phyloP scores from a whole-genome alignment of 2,113 vertebrate species.

The Syngnathoides biaculeatus region DNA sequence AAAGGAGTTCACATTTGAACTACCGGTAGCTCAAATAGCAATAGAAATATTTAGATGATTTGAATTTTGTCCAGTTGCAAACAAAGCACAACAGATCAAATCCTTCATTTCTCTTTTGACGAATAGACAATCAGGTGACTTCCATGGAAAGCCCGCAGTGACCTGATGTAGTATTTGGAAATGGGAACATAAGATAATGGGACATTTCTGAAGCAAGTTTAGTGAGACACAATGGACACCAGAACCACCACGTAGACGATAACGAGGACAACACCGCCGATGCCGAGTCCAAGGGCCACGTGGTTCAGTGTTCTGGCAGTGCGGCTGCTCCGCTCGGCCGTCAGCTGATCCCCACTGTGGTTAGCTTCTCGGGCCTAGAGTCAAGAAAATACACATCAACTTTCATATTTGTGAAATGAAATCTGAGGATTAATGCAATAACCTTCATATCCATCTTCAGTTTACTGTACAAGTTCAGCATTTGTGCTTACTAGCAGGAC shows the following conservation, averaged over 20 bases:
- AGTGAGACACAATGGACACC: accelerated
- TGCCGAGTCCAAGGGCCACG: constrained; percentile 46
- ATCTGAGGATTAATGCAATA: too few relatives aligned
- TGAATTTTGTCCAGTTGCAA: neutral
- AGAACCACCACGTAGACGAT: neutral
- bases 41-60: neutral
- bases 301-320: constrained; percentile 53
- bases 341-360: constrained; percentile 15
- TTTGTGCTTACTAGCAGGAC: too few relatives aligned
- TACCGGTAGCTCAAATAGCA: too few relatives aligned
- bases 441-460: too few relatives aligned
- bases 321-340: constrained; percentile 47
- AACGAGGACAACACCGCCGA: accelerated
- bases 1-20: neutral
- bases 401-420: too few relatives aligned
- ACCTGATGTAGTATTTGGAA: neutral
- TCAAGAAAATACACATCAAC: neutral
- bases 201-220: neutral
- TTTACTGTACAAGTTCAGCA: too few relatives aligned
- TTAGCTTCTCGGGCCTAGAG: constrained; percentile 54
- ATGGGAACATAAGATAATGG: neutral
- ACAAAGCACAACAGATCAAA: neutral
- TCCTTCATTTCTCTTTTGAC: neutral
- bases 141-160: neutral
- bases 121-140: neutral